A percentile compares a stretch with the other conserved stretches of the same genome.
Evolutionary conservation across 2,113 vertebrate species (phyloP).

Genomic region (Sylvia atricapilla): DNA sequence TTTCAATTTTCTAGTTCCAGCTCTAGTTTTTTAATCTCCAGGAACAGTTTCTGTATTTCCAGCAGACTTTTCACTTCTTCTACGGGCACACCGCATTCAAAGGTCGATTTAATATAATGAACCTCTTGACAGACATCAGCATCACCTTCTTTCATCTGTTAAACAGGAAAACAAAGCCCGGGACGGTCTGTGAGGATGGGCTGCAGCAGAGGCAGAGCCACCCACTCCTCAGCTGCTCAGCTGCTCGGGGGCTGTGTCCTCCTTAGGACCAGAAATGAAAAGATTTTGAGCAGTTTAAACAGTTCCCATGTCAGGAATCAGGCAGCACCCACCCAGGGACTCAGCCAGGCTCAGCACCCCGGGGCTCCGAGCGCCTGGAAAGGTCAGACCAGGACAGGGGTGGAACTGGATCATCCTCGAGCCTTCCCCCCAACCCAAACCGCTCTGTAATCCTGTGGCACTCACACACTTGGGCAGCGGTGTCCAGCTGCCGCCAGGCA

Average conservation of each 20-base stretch:
- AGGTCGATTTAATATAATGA: accelerated
- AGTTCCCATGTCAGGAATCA: background rate
- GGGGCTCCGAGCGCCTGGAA: background rate
- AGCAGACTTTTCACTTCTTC: slow-evolving; percentile 56
- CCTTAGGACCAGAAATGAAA: background rate
- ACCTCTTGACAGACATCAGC: background rate
- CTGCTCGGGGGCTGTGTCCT: background rate
- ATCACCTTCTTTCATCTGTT: background rate
- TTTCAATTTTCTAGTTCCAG: background rate
- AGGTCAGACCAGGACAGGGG: background rate
- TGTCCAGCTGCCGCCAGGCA: slow-evolving; percentile 30
- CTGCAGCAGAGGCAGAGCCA: background rate
- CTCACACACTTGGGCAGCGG: slow-evolving; percentile 30
- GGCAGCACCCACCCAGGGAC: background rate
- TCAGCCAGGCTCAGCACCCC: background rate
- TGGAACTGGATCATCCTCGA: no score
- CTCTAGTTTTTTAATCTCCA: slow-evolving; percentile 33
- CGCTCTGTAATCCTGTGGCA: background rate
- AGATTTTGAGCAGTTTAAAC: background rate
- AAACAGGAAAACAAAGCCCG: background rate
- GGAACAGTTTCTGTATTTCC: slow-evolving; percentile 55
- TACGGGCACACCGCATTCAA: background rate
- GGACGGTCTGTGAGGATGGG: background rate
- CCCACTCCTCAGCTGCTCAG: background rate
- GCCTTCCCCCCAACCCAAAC: background rate